A percentile compares a stretch with the other conserved stretches of the same genome.
phyloP scores from a whole-genome alignment of 2,113 vertebrate species.

The Nansenia antarctica region DNA sequence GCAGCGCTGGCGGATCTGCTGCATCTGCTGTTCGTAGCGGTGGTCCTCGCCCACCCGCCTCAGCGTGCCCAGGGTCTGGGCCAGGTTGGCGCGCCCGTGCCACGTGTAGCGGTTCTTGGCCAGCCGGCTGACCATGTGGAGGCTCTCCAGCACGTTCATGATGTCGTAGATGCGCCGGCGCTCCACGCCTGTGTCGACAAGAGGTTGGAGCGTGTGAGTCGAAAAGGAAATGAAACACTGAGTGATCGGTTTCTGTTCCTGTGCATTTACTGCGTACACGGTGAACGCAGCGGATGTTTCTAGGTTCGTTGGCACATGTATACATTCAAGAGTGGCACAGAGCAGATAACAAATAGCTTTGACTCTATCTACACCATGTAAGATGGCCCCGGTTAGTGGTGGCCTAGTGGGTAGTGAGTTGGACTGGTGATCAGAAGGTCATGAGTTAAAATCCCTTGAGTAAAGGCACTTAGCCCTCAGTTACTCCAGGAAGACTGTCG shows the following conservation, averaged over 20 bases:
- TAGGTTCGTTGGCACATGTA: neutral
- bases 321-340: too few relatives aligned
- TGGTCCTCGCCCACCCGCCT: slow-evolving; percentile 85
- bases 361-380: neutral
- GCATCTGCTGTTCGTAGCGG: slow-evolving; percentile 85
- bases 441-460: too few relatives aligned
- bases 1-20: slow-evolving; percentile 83
- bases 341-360: neutral
- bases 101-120: slow-evolving; percentile 94
- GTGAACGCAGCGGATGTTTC: too few relatives aligned
- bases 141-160: slow-evolving; percentile 94
- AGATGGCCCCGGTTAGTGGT: too few relatives aligned
- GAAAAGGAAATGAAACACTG: neutral
- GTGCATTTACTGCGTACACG: neutral
- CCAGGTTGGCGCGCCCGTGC: slow-evolving; percentile 87
- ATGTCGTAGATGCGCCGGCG: slow-evolving; percentile 96
- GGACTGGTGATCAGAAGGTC: too few relatives aligned
- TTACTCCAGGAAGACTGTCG: too few relatives aligned
- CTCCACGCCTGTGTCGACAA: slow-evolving; percentile 81
- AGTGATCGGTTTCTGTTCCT: too few relatives aligned
- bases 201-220: neutral
- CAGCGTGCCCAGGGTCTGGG: slow-evolving; percentile 85
- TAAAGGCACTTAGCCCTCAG: too few relatives aligned
- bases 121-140: slow-evolving; percentile 95
- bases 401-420: too few relatives aligned